phyloP scores from a whole-genome alignment of 2,113 vertebrate genomes.

The Hypanus sabinus region DNA sequence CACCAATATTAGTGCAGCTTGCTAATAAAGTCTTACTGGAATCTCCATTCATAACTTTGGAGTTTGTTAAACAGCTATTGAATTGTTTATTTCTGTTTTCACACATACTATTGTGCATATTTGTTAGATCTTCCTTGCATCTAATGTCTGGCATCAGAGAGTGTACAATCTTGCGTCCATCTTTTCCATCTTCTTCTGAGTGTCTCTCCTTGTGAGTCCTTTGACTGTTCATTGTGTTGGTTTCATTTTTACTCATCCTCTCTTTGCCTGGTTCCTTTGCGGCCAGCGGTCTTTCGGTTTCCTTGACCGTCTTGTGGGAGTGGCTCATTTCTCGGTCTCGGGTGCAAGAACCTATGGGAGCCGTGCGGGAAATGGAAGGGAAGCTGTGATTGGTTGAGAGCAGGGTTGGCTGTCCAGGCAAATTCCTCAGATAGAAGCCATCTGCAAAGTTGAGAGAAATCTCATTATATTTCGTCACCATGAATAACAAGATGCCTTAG shows the following conservation, averaged over 20 bases:
- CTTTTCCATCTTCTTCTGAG: conserved; percentile 67
- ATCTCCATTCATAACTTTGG: conserved; percentile 79
- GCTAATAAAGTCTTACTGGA: conserved; percentile 62
- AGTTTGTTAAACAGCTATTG: conserved; percentile 77
- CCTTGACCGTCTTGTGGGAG: conserved; percentile 75
- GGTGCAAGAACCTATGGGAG: conserved; percentile 77
- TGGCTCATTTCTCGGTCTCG: conserved; percentile 60
- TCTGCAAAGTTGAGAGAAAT: conserved; percentile 57
- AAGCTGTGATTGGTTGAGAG: conserved; percentile 80
- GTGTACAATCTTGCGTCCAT: conserved; percentile 70
- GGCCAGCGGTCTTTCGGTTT: conserved; percentile 66
- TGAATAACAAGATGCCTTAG: background rate
- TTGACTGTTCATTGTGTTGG: conserved; percentile 43
- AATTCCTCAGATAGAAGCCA: conserved; percentile 92
- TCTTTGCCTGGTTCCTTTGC: conserved; percentile 72
- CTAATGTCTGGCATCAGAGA: conserved; percentile 55
- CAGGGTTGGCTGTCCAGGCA: conserved; percentile 81
- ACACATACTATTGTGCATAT: conserved; percentile 52
- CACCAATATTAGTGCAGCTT: conserved; percentile 68
- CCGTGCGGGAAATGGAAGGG: conserved; percentile 70
- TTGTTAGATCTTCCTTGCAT: conserved; percentile 64
- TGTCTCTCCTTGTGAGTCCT: conserved; percentile 56
- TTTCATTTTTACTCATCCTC: conserved; percentile 64
- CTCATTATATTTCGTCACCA: background rate
- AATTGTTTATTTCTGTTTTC: conserved; percentile 68